phyloP scores from a whole-genome alignment of 2,888 invertebrate genomes.

The Netelia melanura region DNA sequence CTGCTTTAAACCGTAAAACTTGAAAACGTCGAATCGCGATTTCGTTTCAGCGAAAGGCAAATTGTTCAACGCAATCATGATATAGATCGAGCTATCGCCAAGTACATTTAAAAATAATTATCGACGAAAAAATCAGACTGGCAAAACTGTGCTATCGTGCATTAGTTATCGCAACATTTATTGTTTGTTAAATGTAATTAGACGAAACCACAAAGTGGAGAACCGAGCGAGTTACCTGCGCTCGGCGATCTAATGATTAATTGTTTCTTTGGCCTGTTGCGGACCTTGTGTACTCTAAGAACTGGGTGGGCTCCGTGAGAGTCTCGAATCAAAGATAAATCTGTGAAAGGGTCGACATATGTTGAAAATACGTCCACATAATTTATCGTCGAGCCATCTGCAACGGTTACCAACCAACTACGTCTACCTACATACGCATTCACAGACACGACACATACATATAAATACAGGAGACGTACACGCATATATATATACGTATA shows the following conservation, averaged over 20 bases:
- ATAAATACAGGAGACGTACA: neutral
- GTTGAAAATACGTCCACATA: conserved; percentile 43
- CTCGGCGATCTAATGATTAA: neutral
- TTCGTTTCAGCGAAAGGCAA: too few species aligned
- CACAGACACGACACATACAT: neutral
- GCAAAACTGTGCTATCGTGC: neutral
- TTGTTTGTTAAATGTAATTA: neutral
- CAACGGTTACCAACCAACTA: conserved; percentile 36
- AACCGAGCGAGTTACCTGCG: neutral
- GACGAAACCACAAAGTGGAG: neutral
- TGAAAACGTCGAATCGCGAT: too few species aligned
- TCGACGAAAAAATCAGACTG: neutral
- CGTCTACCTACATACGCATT: neutral
- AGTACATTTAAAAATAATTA: neutral
- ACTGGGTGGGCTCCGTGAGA: neutral
- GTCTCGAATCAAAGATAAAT: conserved; percentile 59
- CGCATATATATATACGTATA: conserved; percentile 12
- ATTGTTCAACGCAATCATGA: too few species aligned
- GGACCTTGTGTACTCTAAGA: neutral
- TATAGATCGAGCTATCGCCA: too few species aligned
- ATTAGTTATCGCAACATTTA: neutral
- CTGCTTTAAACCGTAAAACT: too few species aligned
- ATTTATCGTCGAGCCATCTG: conserved; percentile 55
- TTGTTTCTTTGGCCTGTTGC: neutral
- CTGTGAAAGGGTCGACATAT: conserved; percentile 13